Evolutionary conservation across 2,113 vertebrate species (phyloP), one percentile per base, ranked within the genome.

Genomic region (Lepisosteus oculatus): DNA sequence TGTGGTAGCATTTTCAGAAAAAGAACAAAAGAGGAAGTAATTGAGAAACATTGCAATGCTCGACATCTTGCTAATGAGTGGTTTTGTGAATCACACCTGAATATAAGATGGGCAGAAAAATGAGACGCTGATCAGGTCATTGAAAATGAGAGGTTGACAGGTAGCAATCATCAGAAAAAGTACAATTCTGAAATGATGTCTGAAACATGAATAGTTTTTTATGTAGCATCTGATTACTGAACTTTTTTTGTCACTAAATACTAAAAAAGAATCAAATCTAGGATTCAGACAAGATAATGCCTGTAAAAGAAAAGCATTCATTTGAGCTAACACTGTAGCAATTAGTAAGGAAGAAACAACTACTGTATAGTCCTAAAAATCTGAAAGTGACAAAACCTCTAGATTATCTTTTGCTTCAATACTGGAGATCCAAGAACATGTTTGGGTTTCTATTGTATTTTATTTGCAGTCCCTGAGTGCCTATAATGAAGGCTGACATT

Each of bases 151-250:
- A 59, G 12, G 9, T 55, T 43, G 42, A 61, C 55, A 70, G 55
- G 12, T 70, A 6, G 17, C 43, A 70, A 70, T 70, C 68, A 44
- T 14, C 29, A 17, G 55, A 42, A 70, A 29, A 70, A 59, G 12
- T 12, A 41, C 56, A 15, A 61, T 43, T 70, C 29, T 70, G 41
- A 55, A 59, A 44, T 17, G 57, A 59, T 13, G 13, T 13, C 57
- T 13, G 4, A 59, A 9, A 9, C 47, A 51, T 5, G 9, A 51
- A 51, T 5, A 51, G 9, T 6, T 5, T 51, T 51, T 51, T 9
- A 51, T 6, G 47, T 5, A 51, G 47, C 47, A 2, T 29, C 1
- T 29, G 29, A 29, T 29, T 29, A 29, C 29, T 29, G 29, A 29
- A 29, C 29, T 29, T 29, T 29, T 29, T 51, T 51, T 51, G 47